A percentile compares a stretch with the other conserved stretches of the same genome.
phyloP scores from a whole-genome alignment of 2,113 vertebrate genomes.

The Parus major region DNA sequence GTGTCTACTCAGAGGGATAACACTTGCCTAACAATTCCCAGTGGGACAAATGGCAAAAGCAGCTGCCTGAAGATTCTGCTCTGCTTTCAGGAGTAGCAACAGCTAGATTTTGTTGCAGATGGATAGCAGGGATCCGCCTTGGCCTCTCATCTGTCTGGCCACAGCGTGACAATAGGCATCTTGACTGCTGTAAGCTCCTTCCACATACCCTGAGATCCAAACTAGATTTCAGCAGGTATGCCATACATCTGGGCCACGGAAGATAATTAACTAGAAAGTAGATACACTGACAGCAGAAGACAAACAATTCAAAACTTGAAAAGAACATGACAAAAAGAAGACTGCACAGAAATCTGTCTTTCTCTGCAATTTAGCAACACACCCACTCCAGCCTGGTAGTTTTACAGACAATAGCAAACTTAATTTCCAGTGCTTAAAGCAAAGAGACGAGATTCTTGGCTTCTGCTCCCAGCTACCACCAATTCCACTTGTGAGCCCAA shows the following conservation, averaged over 20 bases:
- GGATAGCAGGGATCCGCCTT: not conserved
- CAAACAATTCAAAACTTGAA: not conserved
- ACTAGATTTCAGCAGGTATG: not conserved
- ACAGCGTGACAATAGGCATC: not conserved
- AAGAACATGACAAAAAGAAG: not conserved
- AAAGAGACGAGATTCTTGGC: not conserved
- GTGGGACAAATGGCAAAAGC: not conserved
- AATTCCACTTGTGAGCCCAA: not conserved
- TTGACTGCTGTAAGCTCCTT: not conserved
- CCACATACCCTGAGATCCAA: not conserved
- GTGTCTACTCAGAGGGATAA: not conserved
- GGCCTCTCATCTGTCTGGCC: not conserved
- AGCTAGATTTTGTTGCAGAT: constrained; percentile 3
- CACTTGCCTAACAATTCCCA: not conserved
- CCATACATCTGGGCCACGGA: not conserved
- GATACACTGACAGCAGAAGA: not conserved
- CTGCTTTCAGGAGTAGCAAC: not conserved
- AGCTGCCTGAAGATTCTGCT: not conserved
- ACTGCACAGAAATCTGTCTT: not conserved
- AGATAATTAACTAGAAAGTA: not conserved
- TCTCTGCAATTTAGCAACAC: not conserved
- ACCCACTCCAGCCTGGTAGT: not conserved
- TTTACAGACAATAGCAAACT: constrained; percentile 19
- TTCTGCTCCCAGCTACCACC: not conserved
- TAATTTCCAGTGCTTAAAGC: not conserved